Conservation (phyloP, 2,888 invertebrate species). For the Loripinus fragilis region DNA sequence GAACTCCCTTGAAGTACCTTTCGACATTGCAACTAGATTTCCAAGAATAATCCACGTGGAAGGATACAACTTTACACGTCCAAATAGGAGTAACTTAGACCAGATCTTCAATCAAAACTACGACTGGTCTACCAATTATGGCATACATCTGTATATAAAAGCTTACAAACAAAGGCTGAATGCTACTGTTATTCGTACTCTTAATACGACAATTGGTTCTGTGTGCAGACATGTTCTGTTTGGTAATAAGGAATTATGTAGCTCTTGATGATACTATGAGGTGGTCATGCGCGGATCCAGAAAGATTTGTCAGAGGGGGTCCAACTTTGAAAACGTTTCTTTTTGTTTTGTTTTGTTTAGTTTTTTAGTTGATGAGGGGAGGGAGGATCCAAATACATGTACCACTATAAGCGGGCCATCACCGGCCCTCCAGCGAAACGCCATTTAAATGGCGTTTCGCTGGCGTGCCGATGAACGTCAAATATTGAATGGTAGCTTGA, state of each 20-base stretch:
- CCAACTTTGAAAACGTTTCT: too few relatives aligned
- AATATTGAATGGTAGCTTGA: too few relatives aligned
- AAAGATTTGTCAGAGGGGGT: too few relatives aligned
- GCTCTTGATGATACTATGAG: neutral
- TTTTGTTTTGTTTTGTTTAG: too few relatives aligned
- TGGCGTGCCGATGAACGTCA: too few relatives aligned
- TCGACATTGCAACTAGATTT: neutral
- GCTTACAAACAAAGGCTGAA: neutral
- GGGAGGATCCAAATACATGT: too few relatives aligned
- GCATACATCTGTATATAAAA: neutral
- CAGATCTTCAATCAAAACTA: constrained; percentile 2
- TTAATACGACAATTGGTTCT: neutral
- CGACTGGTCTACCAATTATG: neutral
- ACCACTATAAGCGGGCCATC: too few relatives aligned
- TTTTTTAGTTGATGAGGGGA: too few relatives aligned
- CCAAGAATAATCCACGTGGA: neutral
- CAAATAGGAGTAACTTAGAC: neutral
- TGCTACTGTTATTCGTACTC: neutral
- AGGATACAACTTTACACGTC: neutral
- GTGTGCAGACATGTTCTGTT: neutral
- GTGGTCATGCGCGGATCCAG: too few relatives aligned
- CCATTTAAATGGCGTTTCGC: too few relatives aligned
- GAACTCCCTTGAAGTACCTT: neutral
- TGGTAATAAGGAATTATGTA: constrained; percentile 3
- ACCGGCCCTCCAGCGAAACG: too few relatives aligned